Percentiles rank a stretch among this genome's conserved stretches.
phyloP scores from a whole-genome alignment of 2,113 vertebrate species.

The Grus americana region DNA sequence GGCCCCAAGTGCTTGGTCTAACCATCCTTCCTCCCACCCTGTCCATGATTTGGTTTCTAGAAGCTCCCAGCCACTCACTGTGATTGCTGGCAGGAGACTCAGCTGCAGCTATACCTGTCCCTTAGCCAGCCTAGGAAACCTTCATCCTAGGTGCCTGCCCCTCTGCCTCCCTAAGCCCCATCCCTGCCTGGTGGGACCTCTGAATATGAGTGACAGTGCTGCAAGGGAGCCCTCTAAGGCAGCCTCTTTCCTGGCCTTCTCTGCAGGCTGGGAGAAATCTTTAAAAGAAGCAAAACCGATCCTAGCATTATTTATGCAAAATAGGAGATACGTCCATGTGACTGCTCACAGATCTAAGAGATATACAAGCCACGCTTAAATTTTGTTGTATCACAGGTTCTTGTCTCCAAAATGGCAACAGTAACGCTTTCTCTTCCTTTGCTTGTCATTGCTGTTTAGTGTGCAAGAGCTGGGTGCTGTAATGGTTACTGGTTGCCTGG shows the following conservation, averaged over 20 bases:
- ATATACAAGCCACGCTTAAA: neutral
- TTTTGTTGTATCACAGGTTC: neutral
- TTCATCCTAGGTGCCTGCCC: neutral
- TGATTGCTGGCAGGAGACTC: neutral
- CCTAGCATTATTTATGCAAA: neutral
- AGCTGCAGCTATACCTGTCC: neutral
- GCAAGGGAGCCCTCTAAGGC: neutral
- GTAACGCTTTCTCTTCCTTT: neutral
- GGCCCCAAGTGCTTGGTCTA: neutral
- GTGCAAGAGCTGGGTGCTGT: neutral
- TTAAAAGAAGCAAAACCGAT: neutral
- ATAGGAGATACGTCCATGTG: neutral
- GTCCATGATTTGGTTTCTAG: neutral
- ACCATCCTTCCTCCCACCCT: neutral
- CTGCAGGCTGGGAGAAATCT: neutral
- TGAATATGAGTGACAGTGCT: neutral
- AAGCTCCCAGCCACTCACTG: neutral
- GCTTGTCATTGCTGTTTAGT: neutral
- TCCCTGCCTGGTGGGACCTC: neutral
- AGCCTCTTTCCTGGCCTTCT: neutral
- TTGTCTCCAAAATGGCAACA: neutral
- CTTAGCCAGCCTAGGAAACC: constrained; percentile 19
- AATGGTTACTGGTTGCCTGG: neutral
- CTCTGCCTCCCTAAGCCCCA: neutral
- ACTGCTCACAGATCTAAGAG: neutral